These are phyloP conservation scores for Magallana gigas DNA, from an alignment of 1,140 invertebrate species.

Conservation along the genomic window DNA sequence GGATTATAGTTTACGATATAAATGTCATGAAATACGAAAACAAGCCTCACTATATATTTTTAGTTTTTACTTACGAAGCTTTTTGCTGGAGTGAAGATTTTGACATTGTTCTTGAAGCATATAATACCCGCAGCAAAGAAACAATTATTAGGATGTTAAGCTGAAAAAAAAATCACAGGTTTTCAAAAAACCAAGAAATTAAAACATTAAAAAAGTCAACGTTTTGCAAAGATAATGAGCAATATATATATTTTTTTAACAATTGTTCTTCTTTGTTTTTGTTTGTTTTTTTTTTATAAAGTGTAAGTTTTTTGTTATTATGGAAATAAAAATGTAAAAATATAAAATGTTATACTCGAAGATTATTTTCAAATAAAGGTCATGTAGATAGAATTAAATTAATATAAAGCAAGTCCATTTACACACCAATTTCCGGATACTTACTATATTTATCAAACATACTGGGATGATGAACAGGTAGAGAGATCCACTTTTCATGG, in stretches of 20 bases:
- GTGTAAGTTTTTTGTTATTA: no score
- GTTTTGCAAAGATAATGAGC: no score
- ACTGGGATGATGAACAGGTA: slow-evolving; percentile 65
- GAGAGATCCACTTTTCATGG: slow-evolving; percentile 52
- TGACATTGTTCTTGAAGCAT: slow-evolving; percentile 4
- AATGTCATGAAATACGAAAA: neutral
- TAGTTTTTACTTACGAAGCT: neutral
- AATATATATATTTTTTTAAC: no score
- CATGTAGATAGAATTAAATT: no score
- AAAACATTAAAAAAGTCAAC: no score
- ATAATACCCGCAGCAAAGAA: neutral
- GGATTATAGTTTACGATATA: neutral
- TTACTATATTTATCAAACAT: slow-evolving; percentile 58
- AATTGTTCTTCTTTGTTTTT: no score
- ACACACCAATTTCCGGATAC: neutral
- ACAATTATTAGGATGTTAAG: slow-evolving; percentile 16
- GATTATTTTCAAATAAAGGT: no score
- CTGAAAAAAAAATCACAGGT: neutral
- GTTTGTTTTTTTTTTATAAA: no score
- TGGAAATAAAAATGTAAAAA: no score
- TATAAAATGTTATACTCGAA: no score
- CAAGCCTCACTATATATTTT: neutral
- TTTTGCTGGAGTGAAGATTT: neutral
- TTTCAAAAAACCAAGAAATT: no score
- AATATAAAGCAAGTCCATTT: neutral